Evolutionary conservation across 2,888 invertebrate species (phyloP).

Genomic region (Torymus aiolomorphi): DNA sequence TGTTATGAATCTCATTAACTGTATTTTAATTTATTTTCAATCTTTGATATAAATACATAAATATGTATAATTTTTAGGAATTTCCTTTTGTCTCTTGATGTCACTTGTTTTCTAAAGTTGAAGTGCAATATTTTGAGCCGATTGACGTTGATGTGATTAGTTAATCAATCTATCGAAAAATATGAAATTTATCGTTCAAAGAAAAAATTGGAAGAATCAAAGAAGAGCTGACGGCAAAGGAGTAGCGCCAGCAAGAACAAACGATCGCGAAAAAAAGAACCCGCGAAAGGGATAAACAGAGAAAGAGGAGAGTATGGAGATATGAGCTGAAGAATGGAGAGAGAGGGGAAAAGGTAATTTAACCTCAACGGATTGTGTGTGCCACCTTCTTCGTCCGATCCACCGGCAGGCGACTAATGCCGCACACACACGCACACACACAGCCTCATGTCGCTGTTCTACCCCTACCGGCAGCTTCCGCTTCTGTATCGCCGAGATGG

Average conservation of each 20-base stretch:
- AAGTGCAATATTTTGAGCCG: no score
- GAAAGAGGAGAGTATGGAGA: background rate
- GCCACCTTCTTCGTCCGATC: conserved; percentile 60
- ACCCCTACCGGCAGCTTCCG: conserved; percentile 43
- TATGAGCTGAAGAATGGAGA: background rate
- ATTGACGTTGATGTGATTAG: no score
- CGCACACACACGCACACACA: conserved; percentile 54
- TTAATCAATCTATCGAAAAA: no score
- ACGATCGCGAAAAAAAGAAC: background rate
- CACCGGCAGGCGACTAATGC: conserved; percentile 64
- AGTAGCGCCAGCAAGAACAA: background rate
- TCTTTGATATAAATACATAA: no score
- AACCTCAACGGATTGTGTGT: conserved; percentile 59
- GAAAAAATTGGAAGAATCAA: no score
- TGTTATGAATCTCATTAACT: no score
- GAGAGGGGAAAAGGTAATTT: conserved; percentile 65
- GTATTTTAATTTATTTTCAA: no score
- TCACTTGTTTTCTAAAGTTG: no score
- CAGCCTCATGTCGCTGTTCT: background rate
- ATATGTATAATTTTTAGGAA: no score
- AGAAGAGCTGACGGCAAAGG: no score
- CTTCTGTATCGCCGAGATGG: conserved; percentile 59
- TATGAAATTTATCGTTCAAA: no score
- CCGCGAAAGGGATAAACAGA: conserved; percentile 6
- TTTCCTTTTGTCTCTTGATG: no score